Conservation (phyloP, 2,888 invertebrate genomes). For the Troides aeacus region DNA sequence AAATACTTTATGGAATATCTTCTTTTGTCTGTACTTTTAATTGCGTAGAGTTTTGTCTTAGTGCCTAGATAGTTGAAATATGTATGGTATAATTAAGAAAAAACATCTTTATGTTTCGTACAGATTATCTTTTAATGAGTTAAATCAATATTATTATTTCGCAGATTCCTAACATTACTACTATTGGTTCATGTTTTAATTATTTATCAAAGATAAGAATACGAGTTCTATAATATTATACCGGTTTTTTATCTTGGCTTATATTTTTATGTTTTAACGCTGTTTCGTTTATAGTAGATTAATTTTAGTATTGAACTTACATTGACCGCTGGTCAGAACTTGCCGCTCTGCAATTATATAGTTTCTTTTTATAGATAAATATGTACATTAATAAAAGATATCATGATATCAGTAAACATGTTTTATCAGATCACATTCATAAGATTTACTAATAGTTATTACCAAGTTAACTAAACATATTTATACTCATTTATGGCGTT, state of each 20-base stretch:
- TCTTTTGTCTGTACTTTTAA: too few relatives aligned
- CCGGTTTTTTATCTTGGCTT: neutral
- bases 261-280: neutral
- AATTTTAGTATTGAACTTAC: conserved; percentile 1
- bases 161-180: neutral
- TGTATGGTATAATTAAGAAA: too few relatives aligned
- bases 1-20: too few relatives aligned
- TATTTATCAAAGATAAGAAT: neutral
- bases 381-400: neutral
- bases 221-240: conserved; percentile 31
- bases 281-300: conserved; percentile 1
- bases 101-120: too few relatives aligned
- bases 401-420: neutral
- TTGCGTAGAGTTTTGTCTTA: too few relatives aligned
- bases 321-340: neutral
- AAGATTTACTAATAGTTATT: neutral
- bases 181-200: conserved; percentile 1
- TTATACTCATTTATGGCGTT: neutral
- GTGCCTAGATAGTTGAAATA: too few relatives aligned
- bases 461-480: neutral
- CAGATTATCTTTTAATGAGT: too few relatives aligned
- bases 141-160: too few relatives aligned
- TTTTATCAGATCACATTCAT: neutral
- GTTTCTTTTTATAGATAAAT: neutral
- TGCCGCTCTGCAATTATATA: neutral